These are phyloP conservation scores for Agonopterix arenella DNA, from an alignment of 2,888 invertebrate species.

Conservation along the genomic window DNA sequence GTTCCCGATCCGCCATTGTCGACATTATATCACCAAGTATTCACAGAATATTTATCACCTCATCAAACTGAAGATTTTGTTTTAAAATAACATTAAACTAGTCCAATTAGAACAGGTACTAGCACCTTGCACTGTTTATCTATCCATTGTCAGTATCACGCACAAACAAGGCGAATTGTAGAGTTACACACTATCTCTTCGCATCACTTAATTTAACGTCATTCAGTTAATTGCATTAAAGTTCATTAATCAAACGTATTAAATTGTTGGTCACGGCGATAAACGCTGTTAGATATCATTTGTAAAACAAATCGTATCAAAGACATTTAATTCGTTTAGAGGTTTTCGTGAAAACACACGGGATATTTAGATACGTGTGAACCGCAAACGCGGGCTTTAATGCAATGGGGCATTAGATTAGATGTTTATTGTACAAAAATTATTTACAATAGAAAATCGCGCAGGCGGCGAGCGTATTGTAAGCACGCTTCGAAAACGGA, in stretches of 20 bases:
- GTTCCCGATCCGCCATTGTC: constrained; percentile 76
- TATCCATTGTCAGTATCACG: constrained; percentile 21
- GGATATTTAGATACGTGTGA: constrained; percentile 7
- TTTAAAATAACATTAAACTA: constrained; percentile 28
- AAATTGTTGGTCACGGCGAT: constrained; percentile 2
- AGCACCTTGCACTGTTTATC: constrained; percentile 22
- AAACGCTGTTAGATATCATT: constrained; percentile 13
- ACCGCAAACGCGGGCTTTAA: constrained; percentile 12
- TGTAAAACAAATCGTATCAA: constrained; percentile 49
- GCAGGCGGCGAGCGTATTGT: constrained; percentile 66
- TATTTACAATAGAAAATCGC: constrained; percentile 66
- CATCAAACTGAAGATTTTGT: constrained; percentile 22
- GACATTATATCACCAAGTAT: constrained; percentile 43
- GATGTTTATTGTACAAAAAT: constrained; percentile 41
- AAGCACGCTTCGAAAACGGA: constrained; percentile 20
- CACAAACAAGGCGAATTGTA: constrained; percentile 5
- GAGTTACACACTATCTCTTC: constrained; percentile 7
- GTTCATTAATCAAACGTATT: constrained; percentile 2
- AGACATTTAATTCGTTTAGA: constrained; percentile 31
- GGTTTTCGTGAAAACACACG: constrained; percentile 2
- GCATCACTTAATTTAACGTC: constrained; percentile 11
- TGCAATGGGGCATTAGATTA: constrained; percentile 17
- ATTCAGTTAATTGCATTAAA: constrained; percentile 5
- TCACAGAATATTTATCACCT: constrained; percentile 38
- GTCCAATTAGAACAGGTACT: constrained; percentile 16